Evolutionary conservation across 2,797 vertebrate species (phyloP).

Genomic region (Sternarchorhynchus goeldii): DNA sequence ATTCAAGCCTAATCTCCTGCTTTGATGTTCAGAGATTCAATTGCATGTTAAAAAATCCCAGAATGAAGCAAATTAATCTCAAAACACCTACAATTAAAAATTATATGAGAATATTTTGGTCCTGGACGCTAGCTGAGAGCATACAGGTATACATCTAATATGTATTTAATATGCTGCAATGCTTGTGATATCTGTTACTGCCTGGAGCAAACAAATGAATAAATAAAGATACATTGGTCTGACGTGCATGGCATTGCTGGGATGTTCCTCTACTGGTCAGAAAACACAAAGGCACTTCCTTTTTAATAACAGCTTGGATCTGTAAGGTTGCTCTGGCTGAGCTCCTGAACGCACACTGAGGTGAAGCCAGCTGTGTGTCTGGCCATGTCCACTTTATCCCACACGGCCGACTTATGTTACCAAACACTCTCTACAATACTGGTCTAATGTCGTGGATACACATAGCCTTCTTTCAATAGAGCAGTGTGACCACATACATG

Average conservation of each 20-base stretch:
- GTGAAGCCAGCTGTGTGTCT: neutral
- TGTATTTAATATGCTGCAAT: too few relatives aligned
- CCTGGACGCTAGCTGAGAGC: too few relatives aligned
- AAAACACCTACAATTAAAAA: neutral
- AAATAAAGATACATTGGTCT: too few relatives aligned
- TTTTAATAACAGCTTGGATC: conserved; percentile 26
- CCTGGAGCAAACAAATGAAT: too few relatives aligned
- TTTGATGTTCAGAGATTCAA: conserved; percentile 3
- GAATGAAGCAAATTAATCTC: neutral
- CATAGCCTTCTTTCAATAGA: conserved; percentile 33
- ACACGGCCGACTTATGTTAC: conserved; percentile 41
- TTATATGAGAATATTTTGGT: too few relatives aligned
- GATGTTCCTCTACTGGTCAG: conserved; percentile 2
- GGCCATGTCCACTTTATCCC: conserved; percentile 29
- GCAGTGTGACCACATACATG: conserved; percentile 1
- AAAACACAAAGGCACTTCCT: conserved; percentile 2
- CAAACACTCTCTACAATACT: conserved; percentile 48
- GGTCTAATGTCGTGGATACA: conserved; percentile 50
- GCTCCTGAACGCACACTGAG: neutral
- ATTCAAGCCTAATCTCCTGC: conserved; percentile 23
- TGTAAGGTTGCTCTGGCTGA: conserved; percentile 4
- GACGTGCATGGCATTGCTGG: too few relatives aligned
- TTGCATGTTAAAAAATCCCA: neutral
- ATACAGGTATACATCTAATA: too few relatives aligned
- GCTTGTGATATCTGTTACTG: too few relatives aligned